Base-by-base conservation (phyloP, 35 echinoderm and acorn worm genomes). In the Eucidaris tribuloides region DNA sequence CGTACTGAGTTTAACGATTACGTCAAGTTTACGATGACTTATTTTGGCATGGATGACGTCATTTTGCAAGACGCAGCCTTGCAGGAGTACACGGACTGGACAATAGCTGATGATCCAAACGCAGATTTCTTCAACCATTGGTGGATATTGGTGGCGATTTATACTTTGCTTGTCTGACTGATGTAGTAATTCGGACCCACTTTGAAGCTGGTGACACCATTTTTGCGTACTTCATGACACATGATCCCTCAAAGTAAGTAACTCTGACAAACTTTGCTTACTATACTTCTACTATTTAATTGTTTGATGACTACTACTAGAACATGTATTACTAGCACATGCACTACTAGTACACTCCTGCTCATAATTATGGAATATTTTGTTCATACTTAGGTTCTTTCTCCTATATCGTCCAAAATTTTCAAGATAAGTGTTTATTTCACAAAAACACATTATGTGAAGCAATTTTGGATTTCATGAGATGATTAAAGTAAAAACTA, bases 51-150 rank as follows among this genome's bases (percentile, higher is more conserved):
- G 49, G 36, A 65, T n/a, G 84, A 23, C 5, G 52, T 77, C 6
- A 83, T 70, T 2, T 33, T 82, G 5, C 37, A 64, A 11, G 78
- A 89, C 20, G 79, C 87, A 19, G 71, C 82, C 11, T 63, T 74
- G 24, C 87, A 89, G 30, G 44, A 83, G 56, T 89, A 89, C 25
- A 44, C 82, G 43, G 87, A 89, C 66, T 89, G 87, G 87, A 42
- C 63, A 38, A 57, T 61, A 13, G 62, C 50, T 4, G 87, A 89
- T 49, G 79, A 89, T 35, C 43, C 87, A 4, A 38, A 32, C 2
- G 40, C 45, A 18, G 77, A 89, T 76, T 82, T 82, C 49, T 89
- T 89, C 19, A 3, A 83, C 33, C 37, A 60, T 20, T 89, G 45
- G 45, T 89, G 24, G 46, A 89, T 24, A 28, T 89, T 0, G 62